Conservation (phyloP, 2,888 invertebrate genomes). For the Luffia ferchaultella region DNA sequence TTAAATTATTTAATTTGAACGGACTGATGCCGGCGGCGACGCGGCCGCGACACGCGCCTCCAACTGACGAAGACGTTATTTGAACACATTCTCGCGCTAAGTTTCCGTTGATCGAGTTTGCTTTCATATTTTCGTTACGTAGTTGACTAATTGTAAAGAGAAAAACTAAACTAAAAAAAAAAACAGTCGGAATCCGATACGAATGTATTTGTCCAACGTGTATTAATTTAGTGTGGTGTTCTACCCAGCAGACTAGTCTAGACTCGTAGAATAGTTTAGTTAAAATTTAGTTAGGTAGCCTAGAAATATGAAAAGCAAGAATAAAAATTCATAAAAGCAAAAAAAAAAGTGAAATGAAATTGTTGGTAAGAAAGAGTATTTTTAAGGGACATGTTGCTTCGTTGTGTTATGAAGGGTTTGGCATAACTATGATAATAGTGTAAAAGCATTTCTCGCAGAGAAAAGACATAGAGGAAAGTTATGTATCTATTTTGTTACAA, state of each 20-base stretch:
- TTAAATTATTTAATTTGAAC: conserved; percentile 64
- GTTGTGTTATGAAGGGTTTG: conserved; percentile 62
- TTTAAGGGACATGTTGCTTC: conserved; percentile 69
- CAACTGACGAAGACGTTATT: too few relatives aligned
- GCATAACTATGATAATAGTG: conserved; percentile 64
- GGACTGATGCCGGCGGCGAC: conserved; percentile 50
- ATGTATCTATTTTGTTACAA: conserved; percentile 68
- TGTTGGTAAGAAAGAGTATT: conserved; percentile 71
- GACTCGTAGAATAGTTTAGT: conserved; percentile 65
- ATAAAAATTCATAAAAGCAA: conserved; percentile 63
- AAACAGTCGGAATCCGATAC: conserved; percentile 49
- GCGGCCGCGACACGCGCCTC: conserved; percentile 25
- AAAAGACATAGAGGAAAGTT: conserved; percentile 55
- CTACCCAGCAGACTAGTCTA: conserved; percentile 67
- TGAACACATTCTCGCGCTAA: conserved; percentile 53
- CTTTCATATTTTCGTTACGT: conserved; percentile 66
- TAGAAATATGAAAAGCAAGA: conserved; percentile 69
- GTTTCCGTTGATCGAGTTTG: conserved; percentile 60
- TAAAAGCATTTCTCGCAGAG: conserved; percentile 57
- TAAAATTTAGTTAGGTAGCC: conserved; percentile 65
- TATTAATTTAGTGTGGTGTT: conserved; percentile 64
- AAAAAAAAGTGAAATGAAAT: conserved; percentile 67
- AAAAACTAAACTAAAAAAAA: conserved; percentile 48
- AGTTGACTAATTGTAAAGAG: conserved; percentile 61
- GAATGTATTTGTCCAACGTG: conserved; percentile 64